Evolutionary conservation across 2,113 vertebrate species (phyloP).

Genomic region (Callionymus lyra): DNA sequence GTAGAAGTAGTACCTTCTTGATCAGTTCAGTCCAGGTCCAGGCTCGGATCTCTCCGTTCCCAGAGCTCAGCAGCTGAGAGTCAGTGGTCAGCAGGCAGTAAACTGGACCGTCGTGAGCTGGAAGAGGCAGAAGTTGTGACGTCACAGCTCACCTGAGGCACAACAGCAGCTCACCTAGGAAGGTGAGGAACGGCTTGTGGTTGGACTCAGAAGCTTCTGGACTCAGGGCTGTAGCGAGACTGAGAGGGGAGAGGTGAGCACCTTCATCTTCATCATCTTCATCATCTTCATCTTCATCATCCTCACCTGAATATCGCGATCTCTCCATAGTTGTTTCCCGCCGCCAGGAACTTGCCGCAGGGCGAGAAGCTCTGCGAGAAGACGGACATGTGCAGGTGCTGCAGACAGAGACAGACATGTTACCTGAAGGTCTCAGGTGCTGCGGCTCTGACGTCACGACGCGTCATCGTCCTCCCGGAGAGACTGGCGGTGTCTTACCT

Average conservation of each 20-base stretch:
- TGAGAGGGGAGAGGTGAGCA: constrained; percentile 27
- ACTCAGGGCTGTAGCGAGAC: constrained; percentile 78
- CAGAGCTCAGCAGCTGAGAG: constrained; percentile 73
- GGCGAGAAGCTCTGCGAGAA: constrained; percentile 84
- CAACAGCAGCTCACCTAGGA: constrained; percentile 77
- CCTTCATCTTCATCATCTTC: background rate
- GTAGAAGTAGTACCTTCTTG: constrained; percentile 73
- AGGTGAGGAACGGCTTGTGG: constrained; percentile 74
- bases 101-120: constrained; percentile 78
- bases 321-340: constrained; percentile 82
- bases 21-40: constrained; percentile 82
- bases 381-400: constrained; percentile 82
- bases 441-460: too few relatives aligned
- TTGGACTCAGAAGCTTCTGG: constrained; percentile 72
- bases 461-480: too few relatives aligned
- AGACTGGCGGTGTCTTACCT: too few relatives aligned
- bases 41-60: constrained; percentile 77
- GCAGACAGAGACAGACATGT: background rate
- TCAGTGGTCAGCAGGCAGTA: constrained; percentile 77
- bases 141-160: too few relatives aligned
- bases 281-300: background rate
- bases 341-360: constrained; percentile 78
- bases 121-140: too few relatives aligned
- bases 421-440: too few relatives aligned
- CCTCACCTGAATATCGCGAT: constrained; percentile 81